Evolutionary conservation across 2,113 vertebrate genomes (phyloP), one percentile per base, ranked within the genome.

Genomic region (Gobius niger): DNA sequence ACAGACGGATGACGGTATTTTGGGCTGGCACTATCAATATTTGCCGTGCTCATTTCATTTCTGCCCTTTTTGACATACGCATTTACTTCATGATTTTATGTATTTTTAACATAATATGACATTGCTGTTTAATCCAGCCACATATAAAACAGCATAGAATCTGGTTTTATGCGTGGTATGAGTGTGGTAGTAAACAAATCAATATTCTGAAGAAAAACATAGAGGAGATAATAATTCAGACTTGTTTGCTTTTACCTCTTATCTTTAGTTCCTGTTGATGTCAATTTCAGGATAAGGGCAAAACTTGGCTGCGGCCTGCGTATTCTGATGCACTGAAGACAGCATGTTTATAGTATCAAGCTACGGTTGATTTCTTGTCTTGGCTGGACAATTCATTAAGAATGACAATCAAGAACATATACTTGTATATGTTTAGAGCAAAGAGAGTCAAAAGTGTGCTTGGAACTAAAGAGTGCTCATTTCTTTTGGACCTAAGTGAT

Each of bases 401-500:
- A 34, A 34, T 34, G 24, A 34, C 24, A 34, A 4, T 34, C 3
- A 34, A 34, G 24, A 34, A 34, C 24, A 34, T 4, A 34, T 34
- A 34, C 44, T 46, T 46, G 57, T 40, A 42, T 60, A 42, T 34
- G 24, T 34, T 34, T 34, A 34, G 24, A 34, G 24, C 24, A 34
- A 60, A 42, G 57, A 42, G 8, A 41, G 57, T 40, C 34, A 44
- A 44, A 60, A n/a, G 57, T n/a, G 56, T 42, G 56, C 56, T 59
- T 42, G 4, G 34, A 15, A 40, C 57, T 60, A 42, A 50, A 19
- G 70, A 69, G 53, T 65, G 68, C 70, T 79, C 68, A 67, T 75
- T 77, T 83, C 67, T 62, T 44, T 34, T 70, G 68, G 78, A 47
- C 68, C 76, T 79, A 82, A 87, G 87, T 82, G 85, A 86, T 89